Percentiles rank a stretch among this genome's conserved stretches.
Evolutionary conservation across 2,113 vertebrate species (phyloP).

Genomic region (Leuciscus idus): DNA sequence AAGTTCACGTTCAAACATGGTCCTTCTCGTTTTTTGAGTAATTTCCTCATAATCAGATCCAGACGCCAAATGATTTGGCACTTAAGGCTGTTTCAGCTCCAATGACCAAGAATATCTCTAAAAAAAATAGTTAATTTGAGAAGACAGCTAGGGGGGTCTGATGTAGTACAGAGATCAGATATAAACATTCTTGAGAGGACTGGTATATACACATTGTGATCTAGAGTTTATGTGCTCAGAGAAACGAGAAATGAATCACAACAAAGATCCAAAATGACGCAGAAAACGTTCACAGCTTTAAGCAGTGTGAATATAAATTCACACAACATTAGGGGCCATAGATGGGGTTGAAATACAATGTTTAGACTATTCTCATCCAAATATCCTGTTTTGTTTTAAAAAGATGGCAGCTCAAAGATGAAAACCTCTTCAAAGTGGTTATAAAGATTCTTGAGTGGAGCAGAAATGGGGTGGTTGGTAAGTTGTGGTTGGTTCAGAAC

Average conservation of each 20-base stretch:
- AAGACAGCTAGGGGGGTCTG: slow-evolving; percentile 5
- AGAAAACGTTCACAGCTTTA: background rate
- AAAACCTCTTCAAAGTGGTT: slow-evolving; percentile 3
- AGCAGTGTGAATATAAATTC: background rate
- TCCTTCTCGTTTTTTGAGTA: background rate
- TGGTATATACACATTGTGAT: background rate
- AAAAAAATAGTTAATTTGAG: slow-evolving; percentile 4
- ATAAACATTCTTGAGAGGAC: slow-evolving; percentile 30
- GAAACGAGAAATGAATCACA: slow-evolving; percentile 2
- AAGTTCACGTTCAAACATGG: slow-evolving; percentile 7
- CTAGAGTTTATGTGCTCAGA: slow-evolving; percentile 24
- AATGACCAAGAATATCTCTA: slow-evolving; percentile 6
- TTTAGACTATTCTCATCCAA: background rate
- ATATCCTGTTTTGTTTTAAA: slow-evolving; percentile 23
- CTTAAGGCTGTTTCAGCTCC: slow-evolving; percentile 11
- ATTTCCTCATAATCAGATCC: slow-evolving; percentile 32
- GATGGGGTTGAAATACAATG: background rate
- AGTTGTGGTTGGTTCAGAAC: slow-evolving; percentile 10
- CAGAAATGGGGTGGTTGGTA: background rate
- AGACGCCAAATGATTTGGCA: background rate
- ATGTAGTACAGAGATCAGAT: slow-evolving; percentile 12
- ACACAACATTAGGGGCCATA: background rate
- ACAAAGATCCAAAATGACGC: background rate
- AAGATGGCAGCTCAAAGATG: slow-evolving; percentile 10
- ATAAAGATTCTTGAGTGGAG: slow-evolving; percentile 12